Percentiles rank a stretch among this genome's conserved stretches.
Conservation (phyloP, 2,113 vertebrate species). For the Nymphicus hollandicus region DNA sequence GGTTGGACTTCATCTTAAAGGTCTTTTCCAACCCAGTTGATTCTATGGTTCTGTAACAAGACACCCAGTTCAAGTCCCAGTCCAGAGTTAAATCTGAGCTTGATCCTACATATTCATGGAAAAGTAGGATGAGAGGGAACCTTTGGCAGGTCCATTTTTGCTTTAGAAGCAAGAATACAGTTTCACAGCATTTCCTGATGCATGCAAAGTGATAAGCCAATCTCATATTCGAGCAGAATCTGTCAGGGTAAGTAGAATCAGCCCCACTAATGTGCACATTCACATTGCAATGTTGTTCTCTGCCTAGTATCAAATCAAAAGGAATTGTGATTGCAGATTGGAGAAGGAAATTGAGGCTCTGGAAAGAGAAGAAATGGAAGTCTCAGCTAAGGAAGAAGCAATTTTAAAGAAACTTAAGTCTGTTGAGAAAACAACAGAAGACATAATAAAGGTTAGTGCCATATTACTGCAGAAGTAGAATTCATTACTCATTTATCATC, state of each 20-base stretch:
- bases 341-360: slow-evolving; percentile 87
- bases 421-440: slow-evolving; percentile 88
- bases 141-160: not conserved
- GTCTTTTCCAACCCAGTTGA: not conserved
- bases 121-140: not conserved
- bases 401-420: slow-evolving; percentile 89
- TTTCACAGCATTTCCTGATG: not conserved
- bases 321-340: slow-evolving; percentile 74
- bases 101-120: not conserved
- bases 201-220: not conserved
- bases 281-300: not conserved
- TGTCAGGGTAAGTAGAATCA: not conserved
- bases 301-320: not conserved
- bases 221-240: not conserved
- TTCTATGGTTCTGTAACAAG: not conserved
- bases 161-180: not conserved
- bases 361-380: slow-evolving; percentile 85
- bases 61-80: not conserved
- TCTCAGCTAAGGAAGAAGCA: slow-evolving; percentile 85
- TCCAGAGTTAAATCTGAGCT: not conserved
- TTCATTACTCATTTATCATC: not conserved
- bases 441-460: slow-evolving; percentile 90
- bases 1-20: not conserved
- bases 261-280: not conserved
- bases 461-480: not conserved